Percentiles rank a stretch among this genome's conserved stretches.
Conservation (phyloP, 2,113 vertebrate genomes). For the Caloenas nicobarica region DNA sequence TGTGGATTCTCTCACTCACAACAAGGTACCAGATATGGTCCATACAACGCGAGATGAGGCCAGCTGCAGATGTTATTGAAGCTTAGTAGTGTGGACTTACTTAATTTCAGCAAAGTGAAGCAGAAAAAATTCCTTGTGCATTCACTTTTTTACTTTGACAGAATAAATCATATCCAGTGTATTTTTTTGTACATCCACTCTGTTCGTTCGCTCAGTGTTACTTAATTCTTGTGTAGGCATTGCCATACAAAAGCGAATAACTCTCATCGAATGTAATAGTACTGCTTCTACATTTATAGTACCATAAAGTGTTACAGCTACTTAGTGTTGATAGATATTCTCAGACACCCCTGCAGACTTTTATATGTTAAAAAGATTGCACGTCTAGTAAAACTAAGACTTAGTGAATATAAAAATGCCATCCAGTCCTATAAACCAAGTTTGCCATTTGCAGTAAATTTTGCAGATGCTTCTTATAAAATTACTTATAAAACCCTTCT, state of each 20-base stretch:
- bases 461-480: not conserved
- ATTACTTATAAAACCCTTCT: not conserved
- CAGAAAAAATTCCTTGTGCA: not conserved
- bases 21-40: not conserved
- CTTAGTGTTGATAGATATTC: conserved; percentile 28
- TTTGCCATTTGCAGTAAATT: not conserved
- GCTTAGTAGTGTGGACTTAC: not conserved
- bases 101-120: not conserved
- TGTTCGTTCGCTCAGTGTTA: not conserved
- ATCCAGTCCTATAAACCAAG: not conserved
- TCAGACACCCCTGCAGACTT: not conserved
- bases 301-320: conserved; percentile 14
- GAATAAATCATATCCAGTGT: not conserved
- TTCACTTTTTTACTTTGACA: not conserved
- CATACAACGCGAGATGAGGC: not conserved
- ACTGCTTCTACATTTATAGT: conserved; percentile 24
- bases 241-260: not conserved
- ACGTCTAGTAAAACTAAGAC: conserved; percentile 20
- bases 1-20: not conserved
- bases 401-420: conserved; percentile 28
- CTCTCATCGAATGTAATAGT: not conserved
- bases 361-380: conserved; percentile 10
- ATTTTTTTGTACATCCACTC: not conserved
- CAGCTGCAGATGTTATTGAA: not conserved
- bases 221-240: not conserved